Conservation (phyloP, 2,888 invertebrate species). For the Didymodactylos carnosus region DNA sequence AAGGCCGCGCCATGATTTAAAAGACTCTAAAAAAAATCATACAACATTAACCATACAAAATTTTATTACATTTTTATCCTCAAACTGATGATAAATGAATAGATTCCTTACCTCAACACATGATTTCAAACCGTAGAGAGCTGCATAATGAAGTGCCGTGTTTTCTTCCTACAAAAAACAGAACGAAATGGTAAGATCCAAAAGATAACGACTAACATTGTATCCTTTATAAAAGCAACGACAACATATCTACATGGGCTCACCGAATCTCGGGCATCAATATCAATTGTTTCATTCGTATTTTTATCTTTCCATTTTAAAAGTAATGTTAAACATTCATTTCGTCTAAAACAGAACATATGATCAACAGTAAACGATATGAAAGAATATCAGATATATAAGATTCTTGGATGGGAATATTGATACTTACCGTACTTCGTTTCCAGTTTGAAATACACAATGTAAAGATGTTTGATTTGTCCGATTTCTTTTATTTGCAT, state of each 20-base stretch:
- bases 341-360: slow-evolving; percentile 31
- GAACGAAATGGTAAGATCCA: not conserved
- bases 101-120: slow-evolving; percentile 45
- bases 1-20: slow-evolving; percentile 43
- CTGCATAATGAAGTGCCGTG: slow-evolving; percentile 49
- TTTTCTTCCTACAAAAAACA: slow-evolving; percentile 41
- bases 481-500: slow-evolving; percentile 49
- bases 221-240: too few relatives aligned
- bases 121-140: slow-evolving; percentile 43
- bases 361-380: slow-evolving; percentile 20
- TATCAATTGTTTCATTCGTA: not conserved
- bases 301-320: slow-evolving; percentile 44
- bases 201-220: too few relatives aligned
- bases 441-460: slow-evolving; percentile 39
- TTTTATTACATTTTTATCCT: not conserved
- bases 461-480: slow-evolving; percentile 46
- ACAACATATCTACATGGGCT: not conserved
- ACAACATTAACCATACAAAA: not conserved
- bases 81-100: too few relatives aligned
- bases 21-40: slow-evolving; percentile 35
- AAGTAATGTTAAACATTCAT: slow-evolving; percentile 44
- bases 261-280: slow-evolving; percentile 5
- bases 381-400: slow-evolving; percentile 17
- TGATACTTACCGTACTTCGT: not conserved
- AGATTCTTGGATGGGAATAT: not conserved